Conservation (phyloP, 1,140 invertebrate species). For the Drosophila sechellia region DNA sequence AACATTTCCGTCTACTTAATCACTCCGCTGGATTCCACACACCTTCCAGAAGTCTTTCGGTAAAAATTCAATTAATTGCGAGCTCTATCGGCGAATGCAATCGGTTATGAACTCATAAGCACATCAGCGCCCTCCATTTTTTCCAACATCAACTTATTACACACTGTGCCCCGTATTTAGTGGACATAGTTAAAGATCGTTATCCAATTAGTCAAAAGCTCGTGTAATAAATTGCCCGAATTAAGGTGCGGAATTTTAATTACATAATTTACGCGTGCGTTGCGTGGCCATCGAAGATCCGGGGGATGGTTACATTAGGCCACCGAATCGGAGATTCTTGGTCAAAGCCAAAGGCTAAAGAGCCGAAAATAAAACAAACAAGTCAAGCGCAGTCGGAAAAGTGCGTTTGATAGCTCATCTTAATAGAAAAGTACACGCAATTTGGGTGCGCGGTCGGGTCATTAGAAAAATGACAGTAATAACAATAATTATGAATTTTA, state of each 20-base stretch:
- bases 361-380: conserved; percentile 41
- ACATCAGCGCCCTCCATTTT: conserved; percentile 6
- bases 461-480: conserved; percentile 84
- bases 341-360: conserved; percentile 8
- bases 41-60: conserved; percentile 20
- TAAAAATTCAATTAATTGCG: conserved; percentile 73
- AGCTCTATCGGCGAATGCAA: conserved; percentile 69
- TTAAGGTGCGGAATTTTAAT: conserved; percentile 84
- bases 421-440: conserved; percentile 84
- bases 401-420: conserved; percentile 83
- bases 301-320: conserved; percentile 20
- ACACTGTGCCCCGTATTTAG: conserved; percentile 17
- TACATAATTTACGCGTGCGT: conserved; percentile 83
- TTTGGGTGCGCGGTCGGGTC: conserved; percentile 55
- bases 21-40: conserved; percentile 47
- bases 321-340: conserved; percentile 21
- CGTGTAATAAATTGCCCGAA: conserved; percentile 81
- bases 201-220: conserved; percentile 83
- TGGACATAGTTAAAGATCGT: conserved; percentile 76
- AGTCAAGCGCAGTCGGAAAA: conserved; percentile 57
- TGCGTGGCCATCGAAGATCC: conserved; percentile 39
- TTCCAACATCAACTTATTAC: background rate
- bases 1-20: conserved; percentile 28
- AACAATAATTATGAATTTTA: conserved; percentile 84
- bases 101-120: conserved; percentile 69